Percentiles rank a stretch among this genome's conserved stretches.
These are phyloP conservation scores for Esox masquinongy DNA, from an alignment of 2,797 vertebrate species.

Conservation along the genomic window DNA sequence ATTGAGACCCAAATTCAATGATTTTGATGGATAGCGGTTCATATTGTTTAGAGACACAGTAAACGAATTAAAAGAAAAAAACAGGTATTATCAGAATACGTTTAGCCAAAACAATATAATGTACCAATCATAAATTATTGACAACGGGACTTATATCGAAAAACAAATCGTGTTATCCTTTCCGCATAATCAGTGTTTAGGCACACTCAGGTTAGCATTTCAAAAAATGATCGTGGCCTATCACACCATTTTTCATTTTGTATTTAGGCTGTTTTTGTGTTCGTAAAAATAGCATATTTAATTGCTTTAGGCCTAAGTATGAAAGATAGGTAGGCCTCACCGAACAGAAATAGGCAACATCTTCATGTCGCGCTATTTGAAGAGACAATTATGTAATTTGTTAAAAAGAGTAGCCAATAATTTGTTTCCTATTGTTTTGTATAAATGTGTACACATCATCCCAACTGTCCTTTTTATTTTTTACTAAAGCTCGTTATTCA, in stretches of 20 bases:
- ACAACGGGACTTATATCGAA: neutral
- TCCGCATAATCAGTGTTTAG: neutral
- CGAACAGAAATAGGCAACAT: neutral
- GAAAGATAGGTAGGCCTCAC: neutral
- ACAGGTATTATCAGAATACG: neutral
- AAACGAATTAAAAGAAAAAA: neutral
- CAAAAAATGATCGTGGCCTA: neutral
- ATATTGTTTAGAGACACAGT: neutral
- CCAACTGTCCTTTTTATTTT: neutral
- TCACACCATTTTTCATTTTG: neutral
- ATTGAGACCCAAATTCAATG: too few species aligned
- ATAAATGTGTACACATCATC: neutral
- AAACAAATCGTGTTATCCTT: neutral
- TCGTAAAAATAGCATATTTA: neutral
- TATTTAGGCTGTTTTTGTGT: neutral
- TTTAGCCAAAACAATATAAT: neutral
- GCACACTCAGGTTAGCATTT: neutral
- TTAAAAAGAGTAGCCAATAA: neutral
- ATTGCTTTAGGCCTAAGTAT: neutral
- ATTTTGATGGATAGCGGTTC: neutral
- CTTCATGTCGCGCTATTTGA: neutral
- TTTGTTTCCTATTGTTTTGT: too few species aligned
- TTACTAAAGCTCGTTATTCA: neutral
- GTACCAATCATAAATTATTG: neutral
- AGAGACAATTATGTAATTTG: neutral